Evolutionary conservation across 37 sponge, comb jelly and placozoan genomes (phyloP), one percentile per base, ranked within the genome.

Genomic region (Beroe forskalii): DNA sequence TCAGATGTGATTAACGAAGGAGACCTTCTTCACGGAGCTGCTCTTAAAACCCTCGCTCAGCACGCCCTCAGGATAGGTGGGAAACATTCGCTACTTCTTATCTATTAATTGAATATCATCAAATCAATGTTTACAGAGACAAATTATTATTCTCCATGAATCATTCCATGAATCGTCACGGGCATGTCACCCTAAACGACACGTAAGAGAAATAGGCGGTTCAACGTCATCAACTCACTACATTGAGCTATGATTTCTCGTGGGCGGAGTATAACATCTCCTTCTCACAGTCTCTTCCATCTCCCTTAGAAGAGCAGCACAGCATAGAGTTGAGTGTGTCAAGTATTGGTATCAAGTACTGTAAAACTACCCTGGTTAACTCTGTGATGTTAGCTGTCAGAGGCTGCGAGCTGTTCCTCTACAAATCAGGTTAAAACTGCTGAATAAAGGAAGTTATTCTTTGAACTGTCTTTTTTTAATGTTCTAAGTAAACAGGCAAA

Each of bases 361-460:
- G 86, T 80, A 35, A 41, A 20, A 80, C 86, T 6, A 80, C 55
- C 1, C 38, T 80, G 3, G 86, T 80, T 44, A 80, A 43, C 86
- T 44, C 55, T 44, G 86, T 38, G 1, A 80, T 80, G 86, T 43
- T 41, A 6, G 42, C 86, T n/a, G 8, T 80, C 0, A 43, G 86
- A 4, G 86, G 86, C 1, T 22, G 38, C 19, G 86, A 80, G 86
- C 44, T 80, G 40, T 80, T 80, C 40, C 86, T 80, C 27, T 80
- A 80, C 86, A 80, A 80, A 80, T 44, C 44, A 2, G 40, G 86
- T 80, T 14, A 48, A n/a, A n/a, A n/a, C n/a, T n/a, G n/a, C n/a
- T n/a, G n/a, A n/a, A n/a, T n/a, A n/a, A 55, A 55, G 9, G 9
- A 9, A 55, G 60, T 55, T 55, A 17, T 55, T 55, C 60, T 20